Percentiles rank a stretch among this genome's conserved stretches.
Conservation (phyloP, 2,888 invertebrate genomes). For the Stenurella melanura region DNA sequence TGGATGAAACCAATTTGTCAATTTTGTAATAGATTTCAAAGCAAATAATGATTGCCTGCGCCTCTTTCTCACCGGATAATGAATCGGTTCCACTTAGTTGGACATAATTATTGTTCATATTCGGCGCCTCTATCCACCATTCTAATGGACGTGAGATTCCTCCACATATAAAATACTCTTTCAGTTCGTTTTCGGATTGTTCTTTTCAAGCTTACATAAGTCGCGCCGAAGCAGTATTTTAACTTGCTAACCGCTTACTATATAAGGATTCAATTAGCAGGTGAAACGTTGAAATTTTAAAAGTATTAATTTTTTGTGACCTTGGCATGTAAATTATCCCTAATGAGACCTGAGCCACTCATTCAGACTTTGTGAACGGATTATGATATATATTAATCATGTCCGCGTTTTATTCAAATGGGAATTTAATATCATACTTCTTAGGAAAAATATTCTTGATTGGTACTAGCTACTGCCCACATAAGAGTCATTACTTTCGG, state of each 20-base stretch:
- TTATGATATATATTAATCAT: slow-evolving; percentile 11
- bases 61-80: background rate
- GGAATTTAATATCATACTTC: background rate
- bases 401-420: background rate
- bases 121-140: background rate
- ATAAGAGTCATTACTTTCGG: too few species aligned
- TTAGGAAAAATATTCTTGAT: background rate
- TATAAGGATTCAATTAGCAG: slow-evolving; percentile 32
- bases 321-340: slow-evolving; percentile 25
- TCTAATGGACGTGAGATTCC: background rate
- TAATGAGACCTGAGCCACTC: slow-evolving; percentile 20
- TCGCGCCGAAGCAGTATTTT: background rate
- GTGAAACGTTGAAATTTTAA: slow-evolving; percentile 21
- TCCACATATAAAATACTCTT: background rate
- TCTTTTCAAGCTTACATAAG: background rate
- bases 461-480: background rate
- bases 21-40: background rate
- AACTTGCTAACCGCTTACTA: slow-evolving; percentile 10
- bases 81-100: slow-evolving; percentile 7
- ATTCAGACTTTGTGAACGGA: slow-evolving; percentile 26
- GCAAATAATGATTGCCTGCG: background rate
- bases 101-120: background rate
- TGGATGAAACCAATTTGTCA: background rate
- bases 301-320: slow-evolving; percentile 21
- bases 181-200: background rate